Base-by-base conservation (phyloP, 2,113 vertebrate species). In the Pavo muticus region DNA sequence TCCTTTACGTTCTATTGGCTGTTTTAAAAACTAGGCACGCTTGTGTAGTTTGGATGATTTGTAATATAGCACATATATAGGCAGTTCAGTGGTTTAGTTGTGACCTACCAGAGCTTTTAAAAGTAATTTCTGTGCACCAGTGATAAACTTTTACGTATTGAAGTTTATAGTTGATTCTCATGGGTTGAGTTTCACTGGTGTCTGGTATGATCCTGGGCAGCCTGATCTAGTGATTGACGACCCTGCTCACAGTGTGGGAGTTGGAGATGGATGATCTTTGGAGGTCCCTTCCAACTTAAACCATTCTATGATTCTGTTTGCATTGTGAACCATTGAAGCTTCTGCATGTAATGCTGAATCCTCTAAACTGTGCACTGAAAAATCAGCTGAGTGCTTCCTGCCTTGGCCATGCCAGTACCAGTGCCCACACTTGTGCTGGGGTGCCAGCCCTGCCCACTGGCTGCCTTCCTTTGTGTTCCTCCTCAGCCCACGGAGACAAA, bases 361-460 rank as follows among this genome's bases (percentile, higher is more conserved):
- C 40, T 27, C 73, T 30, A 71, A 84, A 56, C 0, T 5, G n/a
- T 40, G 42, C 54, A 39, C 5, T 19, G 68, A 40, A 70, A 73
- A 61, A 59, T 63, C 19, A 56, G 7, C 67, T 40, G 48, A 21
- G 9, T 17, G 27, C 23, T 80, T 90, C 87, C 39, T 84, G 44
- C 11, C 18, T 29, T 63, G 40, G 57, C 40, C 16, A 4, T 59
- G 32, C 56, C 7, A 4, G 32, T 30, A 32, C 37, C 45, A 44
- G 16, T 2, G 1, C 56, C 45, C 16, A 3, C 10, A 20, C 11
- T 24, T 0, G 4, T 16, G 37, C 25, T 35, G 24, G n/a, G 27
- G 25, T 40, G 37, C 32, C 35, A 52, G 57, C 35, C 70, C 21
- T 94, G 64, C 39, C 54, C 47, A 2, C 30, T 40, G 30, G 5